Conservation (phyloP, 2,888 invertebrate genomes). For the Lasioglossum calceatum region DNA sequence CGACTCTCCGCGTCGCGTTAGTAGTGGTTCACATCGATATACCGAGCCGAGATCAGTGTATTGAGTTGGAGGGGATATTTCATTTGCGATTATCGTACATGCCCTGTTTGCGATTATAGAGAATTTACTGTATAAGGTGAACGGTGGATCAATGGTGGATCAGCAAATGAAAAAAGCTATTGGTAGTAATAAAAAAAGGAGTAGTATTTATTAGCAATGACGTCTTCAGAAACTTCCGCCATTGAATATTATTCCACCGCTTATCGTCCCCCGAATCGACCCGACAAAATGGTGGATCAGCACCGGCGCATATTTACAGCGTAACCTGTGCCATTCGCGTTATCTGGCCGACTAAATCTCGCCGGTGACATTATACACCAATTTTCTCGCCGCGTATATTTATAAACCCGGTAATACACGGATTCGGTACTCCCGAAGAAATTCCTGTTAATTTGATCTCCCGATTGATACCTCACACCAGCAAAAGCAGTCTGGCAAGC, state of each 20-base stretch:
- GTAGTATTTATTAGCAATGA: neutral
- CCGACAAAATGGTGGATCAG: conserved; percentile 11
- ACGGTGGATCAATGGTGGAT: neutral
- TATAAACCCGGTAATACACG: neutral
- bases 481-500: neutral
- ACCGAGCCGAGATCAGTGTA: too few relatives aligned
- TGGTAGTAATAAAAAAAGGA: neutral
- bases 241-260: neutral
- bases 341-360: neutral
- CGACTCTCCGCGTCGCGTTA: too few relatives aligned
- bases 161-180: neutral
- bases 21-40: too few relatives aligned
- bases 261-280: neutral
- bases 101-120: too few relatives aligned
- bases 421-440: neutral
- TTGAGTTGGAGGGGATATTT: too few relatives aligned
- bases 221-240: neutral
- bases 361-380: neutral
- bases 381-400: neutral
- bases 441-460: conserved; percentile 17
- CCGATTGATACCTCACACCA: conserved; percentile 13
- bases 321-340: neutral
- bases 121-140: too few relatives aligned
- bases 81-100: too few relatives aligned
- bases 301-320: neutral